Conservation (phyloP, 2,113 vertebrate genomes). For the Geococcyx californianus region DNA sequence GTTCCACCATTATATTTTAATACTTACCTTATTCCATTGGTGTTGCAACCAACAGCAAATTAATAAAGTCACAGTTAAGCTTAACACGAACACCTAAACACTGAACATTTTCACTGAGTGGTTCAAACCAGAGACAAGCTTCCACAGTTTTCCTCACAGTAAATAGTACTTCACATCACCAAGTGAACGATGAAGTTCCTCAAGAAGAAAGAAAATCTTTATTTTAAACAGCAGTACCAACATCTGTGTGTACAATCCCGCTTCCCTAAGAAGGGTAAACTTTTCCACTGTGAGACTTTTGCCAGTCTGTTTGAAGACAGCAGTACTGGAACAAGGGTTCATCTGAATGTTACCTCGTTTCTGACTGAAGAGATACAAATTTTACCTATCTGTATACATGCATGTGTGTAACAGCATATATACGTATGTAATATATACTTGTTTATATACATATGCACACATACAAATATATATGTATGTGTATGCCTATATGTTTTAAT, state of each 20-base stretch:
- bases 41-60: neutral
- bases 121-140: neutral
- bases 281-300: neutral
- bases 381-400: neutral
- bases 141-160: neutral
- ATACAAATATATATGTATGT: neutral
- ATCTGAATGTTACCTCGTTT: neutral
- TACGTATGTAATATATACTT: neutral
- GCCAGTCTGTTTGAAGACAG: neutral
- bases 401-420: neutral
- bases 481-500: neutral
- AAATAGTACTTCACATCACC: neutral
- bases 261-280: neutral
- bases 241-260: neutral
- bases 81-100: neutral
- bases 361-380: neutral
- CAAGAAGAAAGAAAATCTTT: neutral
- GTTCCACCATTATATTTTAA: neutral
- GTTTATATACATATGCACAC: neutral
- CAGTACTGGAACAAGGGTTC: neutral
- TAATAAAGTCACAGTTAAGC: neutral
- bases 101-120: fast-evolving
- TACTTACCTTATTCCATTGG: neutral
- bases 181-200: neutral
- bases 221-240: neutral